phyloP scores from a whole-genome alignment of 2,888 invertebrate species.

The Nemotelus pantherinus region DNA sequence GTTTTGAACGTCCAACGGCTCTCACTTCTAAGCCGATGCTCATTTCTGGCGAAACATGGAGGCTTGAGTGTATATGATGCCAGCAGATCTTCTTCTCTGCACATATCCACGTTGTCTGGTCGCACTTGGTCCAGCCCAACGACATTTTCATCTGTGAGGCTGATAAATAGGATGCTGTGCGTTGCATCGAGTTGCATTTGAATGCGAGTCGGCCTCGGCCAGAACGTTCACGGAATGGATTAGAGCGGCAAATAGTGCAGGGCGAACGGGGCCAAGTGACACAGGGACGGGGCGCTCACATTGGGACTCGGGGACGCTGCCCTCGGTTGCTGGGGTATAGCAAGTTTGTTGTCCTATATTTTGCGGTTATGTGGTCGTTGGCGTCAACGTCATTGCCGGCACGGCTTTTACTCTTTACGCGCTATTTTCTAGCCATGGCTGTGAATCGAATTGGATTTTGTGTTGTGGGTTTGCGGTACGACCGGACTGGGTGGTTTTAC shows the following conservation, averaged over 20 bases:
- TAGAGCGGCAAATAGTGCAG: background rate
- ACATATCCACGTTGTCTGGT: too few species aligned
- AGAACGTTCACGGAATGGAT: too few species aligned
- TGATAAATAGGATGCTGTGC: background rate
- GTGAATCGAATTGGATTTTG: background rate
- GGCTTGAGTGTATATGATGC: too few species aligned
- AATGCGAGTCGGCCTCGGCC: background rate
- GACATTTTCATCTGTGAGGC: slow-evolving; percentile 17
- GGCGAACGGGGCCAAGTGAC: background rate
- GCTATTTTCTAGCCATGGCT: background rate
- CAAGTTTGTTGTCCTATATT: slow-evolving; percentile 51
- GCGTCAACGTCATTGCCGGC: slow-evolving; percentile 47
- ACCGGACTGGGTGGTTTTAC: background rate
- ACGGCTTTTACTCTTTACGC: slow-evolving; percentile 29
- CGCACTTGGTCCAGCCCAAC: slow-evolving; percentile 12
- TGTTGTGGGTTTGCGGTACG: slow-evolving; percentile 28
- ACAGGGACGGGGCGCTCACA: slow-evolving; percentile 4
- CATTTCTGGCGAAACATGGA: too few species aligned
- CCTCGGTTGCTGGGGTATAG: slow-evolving; percentile 34
- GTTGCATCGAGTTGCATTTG: slow-evolving; percentile 1
- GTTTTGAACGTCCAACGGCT: too few species aligned
- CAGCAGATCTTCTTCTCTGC: too few species aligned
- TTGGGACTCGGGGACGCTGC: slow-evolving; percentile 32
- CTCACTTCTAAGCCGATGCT: too few species aligned
- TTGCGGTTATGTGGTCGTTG: slow-evolving; percentile 50